phyloP scores from a whole-genome alignment of 2,888 invertebrate genomes.

The Lottia scabra region DNA sequence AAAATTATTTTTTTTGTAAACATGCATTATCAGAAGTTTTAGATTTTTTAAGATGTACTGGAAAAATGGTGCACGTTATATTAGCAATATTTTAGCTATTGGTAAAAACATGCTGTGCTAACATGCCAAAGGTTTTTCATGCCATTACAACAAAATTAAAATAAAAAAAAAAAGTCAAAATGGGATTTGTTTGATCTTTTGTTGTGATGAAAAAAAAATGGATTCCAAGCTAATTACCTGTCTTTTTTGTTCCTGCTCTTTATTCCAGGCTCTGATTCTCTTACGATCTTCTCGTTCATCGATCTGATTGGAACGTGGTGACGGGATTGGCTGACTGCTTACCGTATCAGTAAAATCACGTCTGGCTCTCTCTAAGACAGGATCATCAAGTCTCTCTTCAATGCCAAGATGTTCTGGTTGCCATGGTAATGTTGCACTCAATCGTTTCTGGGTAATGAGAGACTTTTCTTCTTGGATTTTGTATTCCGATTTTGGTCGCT shows the following conservation, averaged over 20 bases:
- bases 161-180: too few relatives aligned
- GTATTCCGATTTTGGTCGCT: conserved; percentile 45
- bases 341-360: conserved; percentile 31
- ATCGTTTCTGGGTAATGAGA: conserved; percentile 32
- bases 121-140: too few relatives aligned
- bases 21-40: too few relatives aligned
- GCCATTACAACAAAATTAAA: too few relatives aligned
- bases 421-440: conserved; percentile 38
- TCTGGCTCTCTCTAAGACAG: conserved; percentile 29
- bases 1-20: too few relatives aligned
- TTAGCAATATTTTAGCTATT: too few relatives aligned
- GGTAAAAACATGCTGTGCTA: too few relatives aligned
- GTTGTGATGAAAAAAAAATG: too few relatives aligned
- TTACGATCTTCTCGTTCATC: conserved; percentile 33
- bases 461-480: conserved; percentile 30
- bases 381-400: conserved; percentile 35
- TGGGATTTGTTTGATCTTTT: too few relatives aligned
- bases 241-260: conserved; percentile 46
- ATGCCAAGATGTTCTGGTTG: conserved; percentile 16
- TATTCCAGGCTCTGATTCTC: conserved; percentile 50
- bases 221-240: conserved; percentile 36
- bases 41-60: too few relatives aligned
- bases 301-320: conserved; percentile 6
- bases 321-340: conserved; percentile 19
- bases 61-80: too few relatives aligned